Conservation (phyloP, 1,140 invertebrate species). For the Diachasmimorpha longicaudata region DNA sequence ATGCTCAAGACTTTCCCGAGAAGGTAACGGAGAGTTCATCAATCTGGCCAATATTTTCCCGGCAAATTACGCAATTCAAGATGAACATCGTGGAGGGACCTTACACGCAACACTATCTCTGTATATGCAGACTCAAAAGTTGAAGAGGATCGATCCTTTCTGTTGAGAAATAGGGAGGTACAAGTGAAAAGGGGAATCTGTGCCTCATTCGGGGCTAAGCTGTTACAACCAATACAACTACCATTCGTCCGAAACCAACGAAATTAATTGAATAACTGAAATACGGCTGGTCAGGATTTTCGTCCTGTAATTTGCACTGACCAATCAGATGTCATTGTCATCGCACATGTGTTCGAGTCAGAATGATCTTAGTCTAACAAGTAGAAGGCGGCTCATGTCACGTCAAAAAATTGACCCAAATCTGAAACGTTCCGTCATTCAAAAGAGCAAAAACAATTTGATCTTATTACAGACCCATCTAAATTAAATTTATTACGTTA, state of each 20-base stretch:
- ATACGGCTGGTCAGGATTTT: too few relatives aligned
- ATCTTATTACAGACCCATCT: too few relatives aligned
- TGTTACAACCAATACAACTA: neutral
- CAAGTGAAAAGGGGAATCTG: neutral
- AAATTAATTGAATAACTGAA: neutral
- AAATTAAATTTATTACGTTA: too few relatives aligned
- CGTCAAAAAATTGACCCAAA: too few relatives aligned
- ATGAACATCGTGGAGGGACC: neutral
- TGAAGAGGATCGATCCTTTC: slow-evolving; percentile 10
- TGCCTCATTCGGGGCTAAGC: neutral
- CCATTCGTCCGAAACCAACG: neutral
- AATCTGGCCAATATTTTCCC: slow-evolving; percentile 4
- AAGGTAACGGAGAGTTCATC: neutral
- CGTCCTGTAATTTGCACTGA: too few relatives aligned
- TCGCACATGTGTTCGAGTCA: too few relatives aligned
- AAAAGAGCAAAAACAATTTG: too few relatives aligned
- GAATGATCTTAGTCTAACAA: too few relatives aligned
- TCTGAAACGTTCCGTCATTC: too few relatives aligned
- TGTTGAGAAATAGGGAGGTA: neutral
- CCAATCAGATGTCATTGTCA: too few relatives aligned
- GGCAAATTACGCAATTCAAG: slow-evolving; percentile 2
- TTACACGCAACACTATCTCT: neutral
- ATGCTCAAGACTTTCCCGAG: neutral
- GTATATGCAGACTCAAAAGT: neutral
- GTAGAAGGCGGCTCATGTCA: too few relatives aligned